Evolutionary conservation across 2,797 vertebrate genomes (phyloP), one percentile per base, ranked within the genome.

Genomic region (Artibeus lituratus): DNA sequence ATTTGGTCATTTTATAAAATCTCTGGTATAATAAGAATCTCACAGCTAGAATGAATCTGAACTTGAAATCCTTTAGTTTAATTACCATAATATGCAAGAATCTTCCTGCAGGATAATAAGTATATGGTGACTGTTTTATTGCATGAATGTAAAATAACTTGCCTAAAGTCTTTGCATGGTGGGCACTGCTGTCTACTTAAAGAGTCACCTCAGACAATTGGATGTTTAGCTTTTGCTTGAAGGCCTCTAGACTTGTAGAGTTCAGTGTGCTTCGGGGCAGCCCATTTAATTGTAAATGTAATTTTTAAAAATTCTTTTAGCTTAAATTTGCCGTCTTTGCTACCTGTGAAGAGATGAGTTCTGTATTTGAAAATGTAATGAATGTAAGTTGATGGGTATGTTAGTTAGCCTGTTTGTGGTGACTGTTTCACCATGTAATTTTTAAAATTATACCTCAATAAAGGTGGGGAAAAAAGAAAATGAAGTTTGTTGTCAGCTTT

Each of bases 1-100:
- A 22, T 72, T 87, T 93, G 37, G 26, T 91, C 62, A 2, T 73
- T 85, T 94, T 77, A 59, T 83, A 90, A 86, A 95, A 87, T 67
- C 37, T 3, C 3, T 53, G 15, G 18, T 76, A 32, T 39, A 84
- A 59, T 32, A 90, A 53, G 55, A 59, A 73, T 62, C 16, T 90
- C 37, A 70, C 3, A 26, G 7, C 47, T 82, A 51, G 24, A 73
- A 24, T 55, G 19, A 6, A n/a, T 42, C 22, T 35, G 55, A 87
- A 37, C 55, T 80, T 78, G n/a, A 39, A 81, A 76, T 26, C 18
- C 7, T 84, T 78, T 82, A 62, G 10, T 35, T 49, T 53, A 24
- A 67, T 42, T 84, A 35, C 7, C 11, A 7, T 26, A 82, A 55
- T 24, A 29, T 51, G 18, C 32, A 51, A 32, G 39, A 83, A 47